Evolutionary conservation across 1,140 invertebrate genomes (phyloP).

Genomic region (Drosophila sp.): DNA sequence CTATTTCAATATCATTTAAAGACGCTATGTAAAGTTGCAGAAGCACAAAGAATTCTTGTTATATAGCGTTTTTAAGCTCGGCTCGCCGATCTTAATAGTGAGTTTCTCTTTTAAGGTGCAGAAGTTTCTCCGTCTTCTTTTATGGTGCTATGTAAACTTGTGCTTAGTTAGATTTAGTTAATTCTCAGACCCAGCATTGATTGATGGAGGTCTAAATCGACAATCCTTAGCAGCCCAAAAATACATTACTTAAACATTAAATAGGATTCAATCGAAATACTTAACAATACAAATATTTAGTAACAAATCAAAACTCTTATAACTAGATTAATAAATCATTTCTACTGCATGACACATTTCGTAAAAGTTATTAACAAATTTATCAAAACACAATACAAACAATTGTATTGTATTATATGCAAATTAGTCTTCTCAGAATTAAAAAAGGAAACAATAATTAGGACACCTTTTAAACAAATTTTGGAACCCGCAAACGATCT

Average conservation of each 20-base stretch:
- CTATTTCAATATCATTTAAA: slow-evolving; percentile 69
- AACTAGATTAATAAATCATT: slow-evolving; percentile 44
- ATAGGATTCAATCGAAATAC: slow-evolving; percentile 36
- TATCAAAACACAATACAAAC: slow-evolving; percentile 59
- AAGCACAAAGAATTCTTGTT: not conserved
- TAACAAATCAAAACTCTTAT: slow-evolving; percentile 37
- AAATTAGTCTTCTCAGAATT: slow-evolving; percentile 64
- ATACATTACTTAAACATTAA: slow-evolving; percentile 33
- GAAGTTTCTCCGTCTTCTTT: slow-evolving; percentile 23
- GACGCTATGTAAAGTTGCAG: slow-evolving; percentile 7
- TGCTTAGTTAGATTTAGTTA: slow-evolving; percentile 47
- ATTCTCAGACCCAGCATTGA: slow-evolving; percentile 6
- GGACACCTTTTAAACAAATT: slow-evolving; percentile 44
- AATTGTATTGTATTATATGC: slow-evolving; percentile 68
- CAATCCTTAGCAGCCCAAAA: slow-evolving; percentile 72
- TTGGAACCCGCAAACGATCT: slow-evolving; percentile 43
- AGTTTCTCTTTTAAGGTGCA: slow-evolving; percentile 40
- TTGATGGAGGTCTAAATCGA: slow-evolving; percentile 51
- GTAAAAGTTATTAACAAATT: slow-evolving; percentile 42
- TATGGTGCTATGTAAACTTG: slow-evolving; percentile 49
- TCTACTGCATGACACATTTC: slow-evolving; percentile 43
- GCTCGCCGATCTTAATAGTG: slow-evolving; percentile 21
- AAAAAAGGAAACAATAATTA: slow-evolving; percentile 26
- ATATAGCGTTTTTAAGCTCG: slow-evolving; percentile 15
- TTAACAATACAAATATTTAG: slow-evolving; percentile 22